Percentiles rank a stretch among this genome's conserved stretches.
Evolutionary conservation across 2,888 invertebrate genomes (phyloP).

Genomic region (Panorpa germanica): DNA sequence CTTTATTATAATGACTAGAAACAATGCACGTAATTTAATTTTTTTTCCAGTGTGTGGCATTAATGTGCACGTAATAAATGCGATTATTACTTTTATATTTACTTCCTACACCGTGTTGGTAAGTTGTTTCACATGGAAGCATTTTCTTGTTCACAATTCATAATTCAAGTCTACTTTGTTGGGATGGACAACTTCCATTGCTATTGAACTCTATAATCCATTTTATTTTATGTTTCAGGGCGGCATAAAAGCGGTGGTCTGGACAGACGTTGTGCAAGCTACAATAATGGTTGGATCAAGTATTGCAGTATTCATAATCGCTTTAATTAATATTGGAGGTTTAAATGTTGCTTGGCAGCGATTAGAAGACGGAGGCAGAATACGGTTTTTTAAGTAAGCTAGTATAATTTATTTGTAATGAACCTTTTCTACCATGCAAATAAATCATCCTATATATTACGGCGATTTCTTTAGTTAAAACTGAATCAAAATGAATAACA

Average conservation of each 20-base stretch:
- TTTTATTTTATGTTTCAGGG: conserved; percentile 1
- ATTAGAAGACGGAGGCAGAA: conserved; percentile 20
- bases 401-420: too few relatives aligned
- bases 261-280: conserved; percentile 20
- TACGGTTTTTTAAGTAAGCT: conserved; percentile 22
- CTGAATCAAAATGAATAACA: not conserved
- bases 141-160: not conserved
- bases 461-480: not conserved
- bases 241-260: conserved; percentile 5
- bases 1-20: too few relatives aligned
- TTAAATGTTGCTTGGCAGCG: conserved; percentile 19
- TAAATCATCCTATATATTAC: not conserved
- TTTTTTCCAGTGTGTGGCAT: conserved; percentile 33
- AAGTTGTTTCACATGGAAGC: too few relatives aligned
- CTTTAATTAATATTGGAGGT: conserved; percentile 23
- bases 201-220: not conserved
- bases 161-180: too few relatives aligned
- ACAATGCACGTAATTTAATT: too few relatives aligned
- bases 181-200: too few relatives aligned
- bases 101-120: conserved; percentile 29
- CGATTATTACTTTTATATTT: conserved; percentile 30
- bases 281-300: conserved; percentile 22
- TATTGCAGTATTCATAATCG: conserved; percentile 22
- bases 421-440: not conserved
- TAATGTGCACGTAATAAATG: conserved; percentile 31